phyloP scores from a whole-genome alignment of 1,140 invertebrate species.

The Ceratosolen solmsi region DNA sequence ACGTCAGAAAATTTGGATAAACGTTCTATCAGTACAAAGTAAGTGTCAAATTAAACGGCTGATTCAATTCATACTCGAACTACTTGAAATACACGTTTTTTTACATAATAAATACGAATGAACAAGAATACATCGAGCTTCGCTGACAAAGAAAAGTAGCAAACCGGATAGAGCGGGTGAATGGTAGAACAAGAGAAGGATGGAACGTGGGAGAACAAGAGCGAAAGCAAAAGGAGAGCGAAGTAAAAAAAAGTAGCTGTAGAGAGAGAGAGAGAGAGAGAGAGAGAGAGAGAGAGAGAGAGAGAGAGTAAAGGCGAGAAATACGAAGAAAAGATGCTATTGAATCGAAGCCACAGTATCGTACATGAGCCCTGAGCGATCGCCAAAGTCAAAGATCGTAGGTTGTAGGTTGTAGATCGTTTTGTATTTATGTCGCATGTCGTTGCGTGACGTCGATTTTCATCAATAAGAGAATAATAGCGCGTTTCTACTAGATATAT shows the following conservation, averaged over 20 bases:
- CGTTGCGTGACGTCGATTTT: slow-evolving; percentile 71
- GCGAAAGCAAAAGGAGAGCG: not conserved
- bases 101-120: not conserved
- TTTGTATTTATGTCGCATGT: too few relatives aligned
- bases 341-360: not conserved
- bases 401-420: too few relatives aligned
- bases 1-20: too few relatives aligned
- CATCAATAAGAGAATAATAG: too few relatives aligned
- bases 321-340: not conserved
- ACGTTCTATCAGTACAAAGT: too few relatives aligned
- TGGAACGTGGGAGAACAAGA: not conserved
- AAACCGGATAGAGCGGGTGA: not conserved
- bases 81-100: slow-evolving; percentile 23
- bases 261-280: not conserved
- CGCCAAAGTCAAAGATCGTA: slow-evolving; percentile 67
- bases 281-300: not conserved
- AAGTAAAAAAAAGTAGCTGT: not conserved
- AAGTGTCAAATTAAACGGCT: slow-evolving; percentile 19
- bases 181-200: not conserved
- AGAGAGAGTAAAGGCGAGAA: not conserved
- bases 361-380: slow-evolving; percentile 44
- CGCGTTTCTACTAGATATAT: too few relatives aligned
- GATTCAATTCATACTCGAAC: slow-evolving; percentile 42
- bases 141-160: slow-evolving; percentile 8
- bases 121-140: not conserved